Conservation (phyloP, 2,888 invertebrate species). For the Hirtodrosophila duncani region DNA sequence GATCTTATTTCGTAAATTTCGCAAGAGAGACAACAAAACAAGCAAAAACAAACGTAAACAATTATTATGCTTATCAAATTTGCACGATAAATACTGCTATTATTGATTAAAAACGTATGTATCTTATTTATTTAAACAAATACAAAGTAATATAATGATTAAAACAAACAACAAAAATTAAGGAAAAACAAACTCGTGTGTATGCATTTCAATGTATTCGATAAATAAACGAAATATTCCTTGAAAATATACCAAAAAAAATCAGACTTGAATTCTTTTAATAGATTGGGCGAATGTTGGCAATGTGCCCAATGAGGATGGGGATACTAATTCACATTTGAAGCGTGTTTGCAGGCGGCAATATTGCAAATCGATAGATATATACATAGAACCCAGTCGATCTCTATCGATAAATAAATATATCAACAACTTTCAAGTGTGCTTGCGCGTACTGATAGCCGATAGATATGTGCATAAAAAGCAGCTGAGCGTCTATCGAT, state of each 20-base stretch:
- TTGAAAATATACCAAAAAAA: constrained; percentile 55
- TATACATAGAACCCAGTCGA: no score
- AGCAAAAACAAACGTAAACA: constrained; percentile 52
- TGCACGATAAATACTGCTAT: constrained; percentile 76
- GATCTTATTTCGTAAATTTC: constrained; percentile 60
- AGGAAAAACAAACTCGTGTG: constrained; percentile 64
- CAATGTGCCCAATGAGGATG: no score
- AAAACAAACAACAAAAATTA: constrained; percentile 40
- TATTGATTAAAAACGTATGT: constrained; percentile 74
- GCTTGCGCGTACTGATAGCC: no score
- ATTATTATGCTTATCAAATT: constrained; percentile 75
- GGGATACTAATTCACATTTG: no score
- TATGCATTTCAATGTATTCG: constrained; percentile 77
- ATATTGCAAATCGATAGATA: no score
- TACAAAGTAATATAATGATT: constrained; percentile 72
- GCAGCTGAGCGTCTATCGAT: no score
- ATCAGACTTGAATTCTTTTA: no score
- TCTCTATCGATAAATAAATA: no score
- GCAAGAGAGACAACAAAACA: constrained; percentile 33
- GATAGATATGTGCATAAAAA: no score
- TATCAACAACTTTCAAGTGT: no score
- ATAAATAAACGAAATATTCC: constrained; percentile 74
- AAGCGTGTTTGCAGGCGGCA: no score
- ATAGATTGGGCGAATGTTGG: no score
- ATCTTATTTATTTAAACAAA: constrained; percentile 76